These are phyloP conservation scores for Dinoponera quadriceps DNA, from an alignment of 1,140 invertebrate genomes.

Conservation along the genomic window DNA sequence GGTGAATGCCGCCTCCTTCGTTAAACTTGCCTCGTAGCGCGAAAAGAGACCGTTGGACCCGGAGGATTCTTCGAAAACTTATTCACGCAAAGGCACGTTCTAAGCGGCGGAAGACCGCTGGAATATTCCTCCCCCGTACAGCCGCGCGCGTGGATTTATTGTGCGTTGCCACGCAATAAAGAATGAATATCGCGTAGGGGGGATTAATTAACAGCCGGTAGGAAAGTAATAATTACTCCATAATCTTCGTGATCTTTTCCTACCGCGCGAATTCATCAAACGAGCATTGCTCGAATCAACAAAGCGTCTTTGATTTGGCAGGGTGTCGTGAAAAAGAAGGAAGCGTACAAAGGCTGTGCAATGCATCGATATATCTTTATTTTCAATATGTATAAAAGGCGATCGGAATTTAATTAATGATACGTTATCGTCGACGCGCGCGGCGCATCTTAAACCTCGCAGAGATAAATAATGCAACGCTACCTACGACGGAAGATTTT, in stretches of 20 bases:
- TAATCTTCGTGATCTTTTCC: neutral
- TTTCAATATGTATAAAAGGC: slow-evolving; percentile 30
- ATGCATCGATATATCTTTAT: slow-evolving; percentile 20
- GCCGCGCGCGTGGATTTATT: neutral
- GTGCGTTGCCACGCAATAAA: neutral
- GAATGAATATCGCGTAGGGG: neutral
- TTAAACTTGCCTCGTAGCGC: slow-evolving; percentile 40
- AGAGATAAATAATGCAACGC: slow-evolving; percentile 34
- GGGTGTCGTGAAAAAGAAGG: neutral
- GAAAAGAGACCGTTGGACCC: slow-evolving; percentile 4
- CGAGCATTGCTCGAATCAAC: too few relatives aligned
- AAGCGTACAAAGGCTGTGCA: neutral
- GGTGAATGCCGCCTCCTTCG: slow-evolving; percentile 31
- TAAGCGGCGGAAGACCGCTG: neutral
- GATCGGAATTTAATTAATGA: slow-evolving; percentile 40
- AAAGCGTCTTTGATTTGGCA: neutral
- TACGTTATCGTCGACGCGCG: slow-evolving; percentile 32
- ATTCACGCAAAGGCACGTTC: neutral
- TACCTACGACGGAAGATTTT: slow-evolving; percentile 25
- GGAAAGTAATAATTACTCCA: neutral
- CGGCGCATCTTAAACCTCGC: neutral
- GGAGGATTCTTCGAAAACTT: slow-evolving; percentile 33
- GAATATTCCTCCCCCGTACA: neutral
- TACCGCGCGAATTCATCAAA: neutral
- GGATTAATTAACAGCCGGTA: neutral